These are phyloP conservation scores for Drosophila arizonae DNA, from an alignment of 1,140 invertebrate species.

Conservation along the genomic window DNA sequence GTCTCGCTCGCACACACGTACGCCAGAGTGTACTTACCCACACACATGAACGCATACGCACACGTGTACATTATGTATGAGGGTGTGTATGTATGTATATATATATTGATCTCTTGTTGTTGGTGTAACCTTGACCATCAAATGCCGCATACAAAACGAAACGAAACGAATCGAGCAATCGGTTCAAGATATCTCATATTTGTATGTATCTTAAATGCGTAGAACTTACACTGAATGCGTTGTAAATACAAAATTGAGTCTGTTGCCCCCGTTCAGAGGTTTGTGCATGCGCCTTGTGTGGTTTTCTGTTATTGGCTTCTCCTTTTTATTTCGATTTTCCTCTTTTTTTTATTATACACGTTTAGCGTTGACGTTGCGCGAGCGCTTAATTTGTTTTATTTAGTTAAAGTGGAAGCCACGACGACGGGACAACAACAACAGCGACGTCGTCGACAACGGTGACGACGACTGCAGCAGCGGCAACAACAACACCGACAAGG, in stretches of 20 bases:
- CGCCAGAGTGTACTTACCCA: not conserved
- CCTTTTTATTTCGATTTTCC: slow-evolving; percentile 29
- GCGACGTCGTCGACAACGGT: slow-evolving; percentile 15
- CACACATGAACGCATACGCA: not conserved
- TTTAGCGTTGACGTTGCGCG: slow-evolving; percentile 35
- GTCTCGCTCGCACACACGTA: slow-evolving; percentile 38
- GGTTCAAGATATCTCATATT: slow-evolving; percentile 31
- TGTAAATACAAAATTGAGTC: slow-evolving; percentile 3
- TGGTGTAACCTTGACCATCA: slow-evolving; percentile 72
- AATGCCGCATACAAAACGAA: slow-evolving; percentile 29
- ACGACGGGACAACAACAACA: slow-evolving; percentile 23
- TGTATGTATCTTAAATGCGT: slow-evolving; percentile 32
- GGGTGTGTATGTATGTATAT: slow-evolving; percentile 17
- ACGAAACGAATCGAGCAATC: slow-evolving; percentile 23
- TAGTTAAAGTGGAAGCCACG: slow-evolving; percentile 59
- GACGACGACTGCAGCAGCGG: slow-evolving; percentile 29
- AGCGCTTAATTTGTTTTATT: slow-evolving; percentile 63
- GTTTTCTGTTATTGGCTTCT: slow-evolving; percentile 14
- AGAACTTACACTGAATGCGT: slow-evolving; percentile 39
- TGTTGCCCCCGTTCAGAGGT: slow-evolving; percentile 8
- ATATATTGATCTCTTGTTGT: slow-evolving; percentile 47
- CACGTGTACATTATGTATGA: slow-evolving; percentile 7
- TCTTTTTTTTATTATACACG: slow-evolving; percentile 37
- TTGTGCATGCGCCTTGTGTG: slow-evolving; percentile 24
- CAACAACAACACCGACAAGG: slow-evolving; percentile 12